phyloP scores from a whole-genome alignment of 92 coral and sea anemone genomes.

The Actinernus sp. region DNA sequence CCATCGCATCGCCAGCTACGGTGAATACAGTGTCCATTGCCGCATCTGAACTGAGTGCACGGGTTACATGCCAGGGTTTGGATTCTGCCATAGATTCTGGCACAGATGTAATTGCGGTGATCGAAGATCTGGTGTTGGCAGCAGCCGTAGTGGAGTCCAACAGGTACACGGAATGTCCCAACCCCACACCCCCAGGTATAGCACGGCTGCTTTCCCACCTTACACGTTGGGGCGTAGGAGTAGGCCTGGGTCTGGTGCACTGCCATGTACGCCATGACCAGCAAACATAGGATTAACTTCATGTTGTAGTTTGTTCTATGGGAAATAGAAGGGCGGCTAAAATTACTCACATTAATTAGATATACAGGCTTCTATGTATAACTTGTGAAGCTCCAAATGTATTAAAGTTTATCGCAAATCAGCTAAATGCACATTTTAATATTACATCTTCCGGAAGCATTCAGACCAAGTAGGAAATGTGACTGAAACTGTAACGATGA shows the following conservation, averaged over 20 bases:
- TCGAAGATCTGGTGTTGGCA: conserved; percentile 6
- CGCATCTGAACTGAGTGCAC: neutral
- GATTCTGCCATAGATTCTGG: neutral
- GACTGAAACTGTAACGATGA: too few relatives aligned
- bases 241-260: neutral
- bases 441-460: too few relatives aligned
- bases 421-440: too few relatives aligned
- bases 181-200: neutral
- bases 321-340: too few relatives aligned
- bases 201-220: neutral
- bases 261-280: neutral
- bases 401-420: too few relatives aligned
- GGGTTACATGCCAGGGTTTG: neutral
- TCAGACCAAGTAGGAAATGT: too few relatives aligned
- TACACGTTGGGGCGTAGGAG: neutral
- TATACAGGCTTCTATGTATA: too few relatives aligned
- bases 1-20: conserved; percentile 4
- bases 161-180: neutral
- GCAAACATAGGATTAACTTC: neutral
- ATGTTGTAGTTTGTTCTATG: too few relatives aligned
- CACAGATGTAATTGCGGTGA: conserved; percentile 1
- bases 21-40: neutral
- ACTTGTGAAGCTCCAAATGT: too few relatives aligned
- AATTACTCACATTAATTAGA: too few relatives aligned
- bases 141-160: conserved; percentile 4